Conservation (phyloP, 2,797 vertebrate species). For the Fratercula arctica region DNA sequence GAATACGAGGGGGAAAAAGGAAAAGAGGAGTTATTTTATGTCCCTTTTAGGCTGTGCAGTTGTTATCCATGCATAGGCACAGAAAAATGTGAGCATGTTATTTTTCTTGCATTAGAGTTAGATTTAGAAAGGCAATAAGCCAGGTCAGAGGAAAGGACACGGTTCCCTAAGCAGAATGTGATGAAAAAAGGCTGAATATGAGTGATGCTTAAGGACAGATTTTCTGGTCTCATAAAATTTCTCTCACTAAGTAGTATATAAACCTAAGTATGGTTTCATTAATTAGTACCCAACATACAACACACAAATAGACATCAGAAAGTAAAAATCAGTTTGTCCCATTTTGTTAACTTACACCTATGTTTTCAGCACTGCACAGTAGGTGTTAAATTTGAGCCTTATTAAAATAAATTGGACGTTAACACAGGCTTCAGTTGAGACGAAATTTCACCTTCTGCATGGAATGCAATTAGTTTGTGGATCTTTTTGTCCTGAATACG, state of each 20-base stretch:
- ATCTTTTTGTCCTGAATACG: background rate
- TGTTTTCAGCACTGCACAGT: background rate
- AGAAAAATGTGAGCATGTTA: accelerated
- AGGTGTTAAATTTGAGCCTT: background rate
- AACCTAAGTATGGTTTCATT: background rate
- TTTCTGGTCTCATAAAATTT: background rate
- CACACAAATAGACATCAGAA: background rate
- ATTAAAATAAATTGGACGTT: slow-evolving; percentile 46
- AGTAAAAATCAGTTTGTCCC: background rate
- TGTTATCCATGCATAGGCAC: background rate
- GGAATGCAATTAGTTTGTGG: slow-evolving; percentile 14
- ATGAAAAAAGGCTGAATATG: background rate
- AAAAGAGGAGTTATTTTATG: background rate
- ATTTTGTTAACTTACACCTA: background rate
- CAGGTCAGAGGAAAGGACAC: background rate
- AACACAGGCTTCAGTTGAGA: background rate
- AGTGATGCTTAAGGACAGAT: background rate
- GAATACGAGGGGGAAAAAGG: too few species aligned
- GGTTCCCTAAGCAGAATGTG: background rate
- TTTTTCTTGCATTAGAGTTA: accelerated
- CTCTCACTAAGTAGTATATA: background rate
- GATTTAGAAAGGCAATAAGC: background rate
- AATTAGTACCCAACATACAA: background rate
- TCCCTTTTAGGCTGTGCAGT: background rate
- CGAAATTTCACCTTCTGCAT: slow-evolving; percentile 3